Conservation (phyloP, 2,113 vertebrate species). For the Cettia cetti region DNA sequence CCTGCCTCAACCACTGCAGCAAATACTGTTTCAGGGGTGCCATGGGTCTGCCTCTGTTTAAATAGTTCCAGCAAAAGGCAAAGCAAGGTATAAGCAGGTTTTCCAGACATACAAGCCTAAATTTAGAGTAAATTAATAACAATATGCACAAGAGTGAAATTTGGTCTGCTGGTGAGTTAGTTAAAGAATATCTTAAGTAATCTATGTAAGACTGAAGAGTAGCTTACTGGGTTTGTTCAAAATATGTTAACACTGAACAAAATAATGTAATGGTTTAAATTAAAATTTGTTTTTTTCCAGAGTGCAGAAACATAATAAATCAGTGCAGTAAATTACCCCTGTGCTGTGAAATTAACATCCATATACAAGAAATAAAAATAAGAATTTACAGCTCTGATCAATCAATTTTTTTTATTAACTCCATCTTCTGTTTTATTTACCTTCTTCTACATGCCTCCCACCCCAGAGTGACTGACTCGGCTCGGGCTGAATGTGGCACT, state of each 20-base stretch:
- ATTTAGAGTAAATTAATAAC: background rate
- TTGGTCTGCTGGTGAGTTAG: background rate
- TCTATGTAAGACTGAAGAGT: background rate
- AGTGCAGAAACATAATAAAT: conserved; percentile 65
- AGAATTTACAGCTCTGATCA: conserved; percentile 62
- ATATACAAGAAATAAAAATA: conserved; percentile 65
- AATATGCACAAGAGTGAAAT: background rate
- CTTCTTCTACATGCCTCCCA: background rate
- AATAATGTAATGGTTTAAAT: conserved; percentile 27
- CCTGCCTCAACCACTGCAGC: background rate
- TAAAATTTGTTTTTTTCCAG: conserved; percentile 67
- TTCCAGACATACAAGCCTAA: background rate
- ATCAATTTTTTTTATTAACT: conserved; percentile 50
- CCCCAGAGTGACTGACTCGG: background rate
- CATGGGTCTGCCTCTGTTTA: background rate
- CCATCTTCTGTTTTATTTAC: conserved; percentile 65
- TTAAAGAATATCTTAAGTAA: conserved; percentile 1
- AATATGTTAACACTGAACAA: background rate
- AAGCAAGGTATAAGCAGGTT: background rate
- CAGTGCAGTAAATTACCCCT: conserved; percentile 47
- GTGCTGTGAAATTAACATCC: conserved; percentile 64
- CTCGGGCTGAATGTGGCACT: rapidly evolving
- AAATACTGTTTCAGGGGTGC: background rate
- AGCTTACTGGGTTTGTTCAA: background rate
- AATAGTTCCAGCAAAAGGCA: background rate